Conservation (phyloP, 2,888 invertebrate genomes). For the Philonicus albiceps region DNA sequence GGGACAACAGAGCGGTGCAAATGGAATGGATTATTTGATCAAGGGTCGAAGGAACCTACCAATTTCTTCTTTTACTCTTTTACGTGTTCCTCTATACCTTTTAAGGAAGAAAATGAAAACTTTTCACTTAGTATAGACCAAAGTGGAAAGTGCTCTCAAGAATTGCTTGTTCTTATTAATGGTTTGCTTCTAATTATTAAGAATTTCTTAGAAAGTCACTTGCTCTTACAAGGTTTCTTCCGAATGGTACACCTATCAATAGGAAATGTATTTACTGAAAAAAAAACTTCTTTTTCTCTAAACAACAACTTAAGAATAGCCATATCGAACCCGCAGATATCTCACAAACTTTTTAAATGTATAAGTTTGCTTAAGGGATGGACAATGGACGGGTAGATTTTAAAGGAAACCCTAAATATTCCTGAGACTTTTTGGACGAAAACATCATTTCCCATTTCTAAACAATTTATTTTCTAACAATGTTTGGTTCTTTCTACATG, state of each 20-base stretch:
- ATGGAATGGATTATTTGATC: background rate
- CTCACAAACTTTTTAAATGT: background rate
- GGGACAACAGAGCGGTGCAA: background rate
- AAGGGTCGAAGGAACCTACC: background rate
- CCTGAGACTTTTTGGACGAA: background rate
- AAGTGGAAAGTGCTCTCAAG: background rate
- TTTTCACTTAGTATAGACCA: background rate
- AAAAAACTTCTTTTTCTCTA: background rate
- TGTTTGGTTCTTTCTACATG: background rate
- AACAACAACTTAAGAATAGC: background rate
- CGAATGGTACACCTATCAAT: background rate
- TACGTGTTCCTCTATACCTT: background rate
- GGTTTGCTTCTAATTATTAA: background rate
- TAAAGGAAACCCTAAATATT: background rate
- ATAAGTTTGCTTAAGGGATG: background rate
- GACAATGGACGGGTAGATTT: background rate
- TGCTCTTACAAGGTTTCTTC: background rate
- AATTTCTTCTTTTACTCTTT: background rate
- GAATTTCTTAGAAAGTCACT: background rate
- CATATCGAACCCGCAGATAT: background rate
- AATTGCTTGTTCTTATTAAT: background rate
- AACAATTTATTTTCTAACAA: background rate
- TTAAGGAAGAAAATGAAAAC: background rate
- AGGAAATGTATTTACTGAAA: background rate
- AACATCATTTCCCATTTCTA: background rate